phyloP scores from a whole-genome alignment of 2,888 invertebrate genomes.

The Sinelater perroti region DNA sequence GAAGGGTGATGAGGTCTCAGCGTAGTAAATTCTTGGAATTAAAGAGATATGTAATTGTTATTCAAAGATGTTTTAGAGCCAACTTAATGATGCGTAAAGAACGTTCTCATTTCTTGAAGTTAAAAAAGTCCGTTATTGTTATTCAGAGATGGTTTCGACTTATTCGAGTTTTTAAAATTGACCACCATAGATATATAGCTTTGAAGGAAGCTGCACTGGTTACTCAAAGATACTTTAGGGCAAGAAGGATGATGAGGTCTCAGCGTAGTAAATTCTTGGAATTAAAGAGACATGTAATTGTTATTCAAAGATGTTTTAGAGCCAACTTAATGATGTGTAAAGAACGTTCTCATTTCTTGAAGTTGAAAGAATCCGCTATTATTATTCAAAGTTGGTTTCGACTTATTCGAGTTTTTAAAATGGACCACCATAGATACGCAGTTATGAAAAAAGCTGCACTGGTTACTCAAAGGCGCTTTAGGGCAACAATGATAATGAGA shows the following conservation, averaged over 20 bases:
- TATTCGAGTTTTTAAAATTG: conserved; percentile 56
- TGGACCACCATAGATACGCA: conserved; percentile 28
- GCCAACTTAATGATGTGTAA: conserved; percentile 40
- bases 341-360: conserved; percentile 34
- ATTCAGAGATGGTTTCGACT: conserved; percentile 61
- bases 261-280: conserved; percentile 33
- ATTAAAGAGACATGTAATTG: conserved; percentile 43
- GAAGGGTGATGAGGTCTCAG: conserved; percentile 45
- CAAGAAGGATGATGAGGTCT: conserved; percentile 57
- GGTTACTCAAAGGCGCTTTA: conserved; percentile 64
- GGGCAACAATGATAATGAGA: conserved; percentile 60
- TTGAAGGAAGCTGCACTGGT: conserved; percentile 54
- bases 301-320: conserved; percentile 58
- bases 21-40: conserved; percentile 49
- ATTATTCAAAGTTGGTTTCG: conserved; percentile 60
- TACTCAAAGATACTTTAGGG: conserved; percentile 65
- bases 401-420: conserved; percentile 49
- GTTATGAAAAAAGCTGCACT: conserved; percentile 53
- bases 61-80: conserved; percentile 44
- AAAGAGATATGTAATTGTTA: conserved; percentile 42
- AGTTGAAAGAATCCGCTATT: conserved; percentile 57
- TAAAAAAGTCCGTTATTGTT: conserved; percentile 52
- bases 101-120: conserved; percentile 50
- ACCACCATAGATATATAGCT: conserved; percentile 48
- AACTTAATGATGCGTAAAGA: conserved; percentile 31